phyloP scores from a whole-genome alignment of 1,140 invertebrate genomes.

The Papilio dardanus region DNA sequence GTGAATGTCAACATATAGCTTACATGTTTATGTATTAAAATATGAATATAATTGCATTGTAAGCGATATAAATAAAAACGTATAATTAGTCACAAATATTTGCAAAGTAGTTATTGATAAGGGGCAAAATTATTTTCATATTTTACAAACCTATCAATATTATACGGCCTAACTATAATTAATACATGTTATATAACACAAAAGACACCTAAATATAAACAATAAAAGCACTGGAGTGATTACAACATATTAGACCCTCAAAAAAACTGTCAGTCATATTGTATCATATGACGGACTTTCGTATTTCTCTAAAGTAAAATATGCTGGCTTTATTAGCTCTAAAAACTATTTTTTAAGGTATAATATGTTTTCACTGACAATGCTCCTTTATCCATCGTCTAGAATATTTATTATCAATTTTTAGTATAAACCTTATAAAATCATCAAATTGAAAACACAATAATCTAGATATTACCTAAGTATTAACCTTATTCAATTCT shows the following conservation, averaged over 20 bases:
- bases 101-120: not conserved
- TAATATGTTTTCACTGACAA: not conserved
- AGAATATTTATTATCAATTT: not conserved
- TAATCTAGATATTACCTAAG: not conserved
- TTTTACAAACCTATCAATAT: not conserved
- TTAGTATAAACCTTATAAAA: not conserved
- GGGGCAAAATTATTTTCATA: not conserved
- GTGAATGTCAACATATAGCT: not conserved
- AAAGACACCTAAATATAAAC: not conserved
- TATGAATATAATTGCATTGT: conserved; percentile 3
- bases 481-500: conserved; percentile 42
- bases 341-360: not conserved
- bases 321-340: not conserved
- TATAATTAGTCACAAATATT: not conserved
- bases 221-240: not conserved
- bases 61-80: not conserved
- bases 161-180: not conserved
- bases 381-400: not conserved
- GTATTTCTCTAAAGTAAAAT: not conserved
- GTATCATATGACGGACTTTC: too few relatives aligned
- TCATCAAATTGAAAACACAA: not conserved
- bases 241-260: not conserved
- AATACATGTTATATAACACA: not conserved
- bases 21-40: not conserved
- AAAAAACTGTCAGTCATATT: not conserved